phyloP scores from a whole-genome alignment of 2,888 invertebrate genomes.

The Adelphocoris suturalis region DNA sequence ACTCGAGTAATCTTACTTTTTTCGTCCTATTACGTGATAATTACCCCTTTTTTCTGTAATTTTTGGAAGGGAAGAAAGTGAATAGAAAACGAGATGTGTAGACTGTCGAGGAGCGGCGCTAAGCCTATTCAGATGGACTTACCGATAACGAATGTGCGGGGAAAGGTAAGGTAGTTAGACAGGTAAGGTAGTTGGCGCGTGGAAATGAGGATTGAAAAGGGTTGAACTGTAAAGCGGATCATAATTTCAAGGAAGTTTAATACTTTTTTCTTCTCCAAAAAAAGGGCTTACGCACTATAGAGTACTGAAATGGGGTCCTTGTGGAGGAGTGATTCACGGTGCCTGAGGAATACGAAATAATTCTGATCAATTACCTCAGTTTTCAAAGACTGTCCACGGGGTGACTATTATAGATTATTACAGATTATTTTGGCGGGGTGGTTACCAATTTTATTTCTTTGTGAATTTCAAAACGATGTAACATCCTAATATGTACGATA shows the following conservation, averaged over 20 bases:
- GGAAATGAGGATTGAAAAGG: neutral
- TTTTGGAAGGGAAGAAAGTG: neutral
- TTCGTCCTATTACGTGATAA: neutral
- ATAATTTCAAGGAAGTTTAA: neutral
- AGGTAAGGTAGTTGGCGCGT: neutral
- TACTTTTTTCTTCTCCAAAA: neutral
- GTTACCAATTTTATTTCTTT: too few species aligned
- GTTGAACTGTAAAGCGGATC: neutral
- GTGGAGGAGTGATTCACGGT: too few species aligned
- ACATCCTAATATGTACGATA: too few species aligned
- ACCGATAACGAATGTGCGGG: neutral
- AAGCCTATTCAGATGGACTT: neutral
- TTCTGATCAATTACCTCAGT: too few species aligned
- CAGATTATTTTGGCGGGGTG: too few species aligned
- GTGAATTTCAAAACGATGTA: too few species aligned
- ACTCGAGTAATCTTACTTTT: slow-evolving; percentile 52
- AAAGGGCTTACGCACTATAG: neutral
- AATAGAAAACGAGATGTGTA: neutral
- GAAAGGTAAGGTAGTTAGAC: neutral
- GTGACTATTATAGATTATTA: too few species aligned
- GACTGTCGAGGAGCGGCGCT: neutral
- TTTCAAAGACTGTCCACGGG: too few species aligned
- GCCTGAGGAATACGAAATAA: too few species aligned
- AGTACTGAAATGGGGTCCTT: neutral
- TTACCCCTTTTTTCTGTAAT: slow-evolving; percentile 30